Evolutionary conservation across 2,113 vertebrate species (phyloP).

Genomic region (Ophthalmolycus amberensis): DNA sequence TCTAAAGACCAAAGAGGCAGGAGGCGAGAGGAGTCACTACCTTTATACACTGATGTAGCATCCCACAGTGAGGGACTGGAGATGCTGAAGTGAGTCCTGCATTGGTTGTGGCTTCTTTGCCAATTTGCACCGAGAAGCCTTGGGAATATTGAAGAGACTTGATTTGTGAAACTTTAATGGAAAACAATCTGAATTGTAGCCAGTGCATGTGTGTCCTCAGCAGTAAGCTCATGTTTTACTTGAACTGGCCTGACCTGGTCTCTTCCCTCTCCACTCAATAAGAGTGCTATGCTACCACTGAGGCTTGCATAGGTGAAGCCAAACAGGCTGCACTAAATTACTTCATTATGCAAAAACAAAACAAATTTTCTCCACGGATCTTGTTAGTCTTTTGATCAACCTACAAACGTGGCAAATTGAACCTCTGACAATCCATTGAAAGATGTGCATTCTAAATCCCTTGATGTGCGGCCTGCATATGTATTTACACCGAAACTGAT

Average conservation of each 20-base stretch:
- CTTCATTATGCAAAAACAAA: conserved; percentile 46
- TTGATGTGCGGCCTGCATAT: conserved; percentile 5
- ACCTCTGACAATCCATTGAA: conserved; percentile 29
- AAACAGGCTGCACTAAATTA: conserved; percentile 16
- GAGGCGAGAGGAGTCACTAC: background rate
- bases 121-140: background rate
- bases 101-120: background rate
- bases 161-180: conserved; percentile 6
- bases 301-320: conserved; percentile 8
- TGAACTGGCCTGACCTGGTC: background rate
- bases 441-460: conserved; percentile 17
- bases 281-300: conserved; percentile 5
- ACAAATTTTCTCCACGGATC: conserved; percentile 21
- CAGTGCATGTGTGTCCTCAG: background rate
- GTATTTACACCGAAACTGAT: conserved; percentile 39
- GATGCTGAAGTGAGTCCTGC: background rate
- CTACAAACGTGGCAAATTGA: conserved; percentile 40
- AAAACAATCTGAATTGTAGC: background rate
- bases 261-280: conserved; percentile 31
- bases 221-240: background rate
- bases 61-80: background rate
- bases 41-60: background rate
- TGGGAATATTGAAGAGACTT: background rate
- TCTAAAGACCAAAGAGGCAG: background rate
- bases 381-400: conserved; percentile 58